A percentile compares a stretch with the other conserved stretches of the same genome.
Conservation (phyloP, 1,140 invertebrate genomes). For the Galendromus occidentalis region DNA sequence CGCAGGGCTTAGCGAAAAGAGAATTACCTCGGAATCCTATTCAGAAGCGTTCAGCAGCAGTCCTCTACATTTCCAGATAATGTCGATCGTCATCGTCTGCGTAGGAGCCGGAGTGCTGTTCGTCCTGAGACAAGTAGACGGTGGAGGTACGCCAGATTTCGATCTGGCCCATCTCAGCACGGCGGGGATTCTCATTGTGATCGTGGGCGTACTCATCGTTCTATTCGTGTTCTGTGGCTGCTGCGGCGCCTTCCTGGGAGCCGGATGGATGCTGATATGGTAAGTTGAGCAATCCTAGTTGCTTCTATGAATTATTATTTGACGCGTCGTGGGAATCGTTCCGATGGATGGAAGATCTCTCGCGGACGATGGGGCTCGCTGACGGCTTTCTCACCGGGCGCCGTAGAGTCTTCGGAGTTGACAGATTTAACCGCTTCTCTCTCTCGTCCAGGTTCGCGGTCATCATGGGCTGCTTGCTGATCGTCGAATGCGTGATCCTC, state of each 20-base stretch:
- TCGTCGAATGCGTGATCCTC: background rate
- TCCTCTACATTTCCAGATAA: background rate
- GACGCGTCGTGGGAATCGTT: too few relatives aligned
- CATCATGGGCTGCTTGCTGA: constrained; percentile 1
- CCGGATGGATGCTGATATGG: constrained; percentile 7
- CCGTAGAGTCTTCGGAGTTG: too few relatives aligned
- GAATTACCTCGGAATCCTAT: too few relatives aligned
- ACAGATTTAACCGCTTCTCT: background rate
- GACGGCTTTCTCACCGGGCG: too few relatives aligned
- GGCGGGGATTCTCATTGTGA: background rate
- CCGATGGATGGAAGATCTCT: too few relatives aligned
- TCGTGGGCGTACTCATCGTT: background rate
- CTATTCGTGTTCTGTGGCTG: constrained; percentile 6
- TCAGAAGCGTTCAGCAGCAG: too few relatives aligned
- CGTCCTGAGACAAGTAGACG: background rate
- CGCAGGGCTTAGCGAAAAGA: too few relatives aligned
- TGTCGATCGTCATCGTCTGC: background rate
- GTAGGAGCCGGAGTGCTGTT: background rate
- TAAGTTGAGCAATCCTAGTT: background rate
- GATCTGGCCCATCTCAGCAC: background rate
- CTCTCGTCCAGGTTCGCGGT: background rate
- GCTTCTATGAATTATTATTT: too few relatives aligned
- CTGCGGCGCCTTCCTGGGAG: background rate
- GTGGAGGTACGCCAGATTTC: background rate
- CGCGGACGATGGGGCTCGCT: too few relatives aligned